A percentile compares a stretch with the other conserved stretches of the same genome.
phyloP scores from a whole-genome alignment of 2,888 invertebrate species.

The Drosophila suboccidentalis region DNA sequence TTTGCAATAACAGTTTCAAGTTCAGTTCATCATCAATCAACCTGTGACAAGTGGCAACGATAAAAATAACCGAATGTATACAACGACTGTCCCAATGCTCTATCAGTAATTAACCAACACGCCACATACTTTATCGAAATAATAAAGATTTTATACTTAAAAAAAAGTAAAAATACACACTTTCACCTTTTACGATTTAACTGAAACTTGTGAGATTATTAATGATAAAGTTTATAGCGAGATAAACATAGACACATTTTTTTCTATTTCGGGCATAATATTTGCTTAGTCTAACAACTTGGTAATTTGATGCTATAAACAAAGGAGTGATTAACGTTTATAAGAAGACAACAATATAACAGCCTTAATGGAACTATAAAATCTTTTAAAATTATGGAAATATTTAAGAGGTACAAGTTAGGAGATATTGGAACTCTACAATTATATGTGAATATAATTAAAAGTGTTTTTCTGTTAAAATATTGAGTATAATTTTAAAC shows the following conservation, averaged over 20 bases:
- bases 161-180: neutral
- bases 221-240: neutral
- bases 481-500: no score
- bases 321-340: conserved; percentile 8
- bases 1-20: conserved; percentile 58
- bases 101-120: conserved; percentile 9
- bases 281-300: conserved; percentile 9
- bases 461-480: no score
- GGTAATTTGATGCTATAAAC: conserved; percentile 4
- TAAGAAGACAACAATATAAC: neutral
- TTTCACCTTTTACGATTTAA: conserved; percentile 13
- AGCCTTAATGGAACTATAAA: conserved; percentile 3
- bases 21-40: conserved; percentile 77
- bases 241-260: neutral
- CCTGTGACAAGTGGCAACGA: conserved; percentile 56
- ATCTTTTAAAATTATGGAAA: neutral
- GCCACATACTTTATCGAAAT: neutral
- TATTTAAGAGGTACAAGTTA: neutral
- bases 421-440: neutral
- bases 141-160: neutral
- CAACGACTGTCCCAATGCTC: conserved; percentile 28
- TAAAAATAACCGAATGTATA: conserved; percentile 16
- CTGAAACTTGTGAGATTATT: conserved; percentile 2
- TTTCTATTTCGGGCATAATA: conserved; percentile 9
- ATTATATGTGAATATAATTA: no score